Evolutionary conservation across 2,113 vertebrate species (phyloP).

Genomic region (Salvelinus alpinus): DNA sequence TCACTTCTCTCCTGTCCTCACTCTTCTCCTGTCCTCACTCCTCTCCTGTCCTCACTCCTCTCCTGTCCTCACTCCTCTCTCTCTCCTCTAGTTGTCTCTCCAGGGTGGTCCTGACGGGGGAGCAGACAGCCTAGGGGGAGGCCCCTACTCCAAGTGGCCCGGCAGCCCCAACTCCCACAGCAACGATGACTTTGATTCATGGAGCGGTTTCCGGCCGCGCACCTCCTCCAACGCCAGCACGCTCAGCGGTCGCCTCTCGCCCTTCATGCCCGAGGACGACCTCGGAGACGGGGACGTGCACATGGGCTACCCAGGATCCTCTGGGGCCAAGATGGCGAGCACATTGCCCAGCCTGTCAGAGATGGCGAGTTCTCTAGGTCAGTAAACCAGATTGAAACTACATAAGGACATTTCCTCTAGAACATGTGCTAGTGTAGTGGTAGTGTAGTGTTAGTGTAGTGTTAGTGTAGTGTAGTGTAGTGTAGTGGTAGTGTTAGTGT

Average conservation of each 20-base stretch:
- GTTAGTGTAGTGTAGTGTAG: too few species aligned
- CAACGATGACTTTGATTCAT: conserved; percentile 94
- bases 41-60: too few species aligned
- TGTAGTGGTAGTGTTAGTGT: too few species aligned
- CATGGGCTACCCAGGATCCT: conserved; percentile 87
- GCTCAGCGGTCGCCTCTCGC: conserved; percentile 91
- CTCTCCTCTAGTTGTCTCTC: conserved; percentile 75
- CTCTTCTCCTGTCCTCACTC: too few species aligned
- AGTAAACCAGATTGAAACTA: too few species aligned
- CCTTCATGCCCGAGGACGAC: conserved; percentile 94
- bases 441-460: too few species aligned
- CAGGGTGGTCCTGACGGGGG: conserved; percentile 89
- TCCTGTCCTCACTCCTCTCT: neutral
- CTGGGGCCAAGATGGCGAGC: conserved; percentile 87
- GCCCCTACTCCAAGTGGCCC: conserved; percentile 93
- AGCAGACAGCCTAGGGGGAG: conserved; percentile 84
- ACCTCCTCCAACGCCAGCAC: conserved; percentile 97
- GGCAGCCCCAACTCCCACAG: conserved; percentile 96
- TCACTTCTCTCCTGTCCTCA: too few species aligned
- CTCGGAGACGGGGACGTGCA: conserved; percentile 90
- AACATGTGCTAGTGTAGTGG: too few species aligned
- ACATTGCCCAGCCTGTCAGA: conserved; percentile 95
- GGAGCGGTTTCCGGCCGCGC: conserved; percentile 92
- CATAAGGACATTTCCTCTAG: too few species aligned
- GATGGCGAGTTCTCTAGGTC: conserved; percentile 81